Conservation (phyloP, 2,888 invertebrate genomes). For the Cephalotes varians region DNA sequence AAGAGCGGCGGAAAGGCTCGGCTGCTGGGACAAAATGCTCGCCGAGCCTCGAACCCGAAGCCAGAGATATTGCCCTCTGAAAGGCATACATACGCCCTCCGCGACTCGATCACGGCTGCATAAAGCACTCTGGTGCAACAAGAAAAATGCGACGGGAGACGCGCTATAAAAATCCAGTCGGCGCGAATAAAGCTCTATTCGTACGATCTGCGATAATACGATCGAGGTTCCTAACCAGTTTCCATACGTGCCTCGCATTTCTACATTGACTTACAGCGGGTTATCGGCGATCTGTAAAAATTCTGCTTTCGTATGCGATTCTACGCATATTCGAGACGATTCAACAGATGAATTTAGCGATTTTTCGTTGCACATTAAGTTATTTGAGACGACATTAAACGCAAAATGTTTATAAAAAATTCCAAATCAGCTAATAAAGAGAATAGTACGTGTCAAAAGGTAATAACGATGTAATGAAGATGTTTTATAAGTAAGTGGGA, state of each 20-base stretch:
- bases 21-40: constrained; percentile 43
- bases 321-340: neutral
- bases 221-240: constrained; percentile 38
- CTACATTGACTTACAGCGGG: neutral
- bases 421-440: neutral
- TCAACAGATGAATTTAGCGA: neutral
- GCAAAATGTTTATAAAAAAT: neutral
- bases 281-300: constrained; percentile 18
- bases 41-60: neutral
- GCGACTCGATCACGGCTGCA: constrained; percentile 47
- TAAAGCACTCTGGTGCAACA: constrained; percentile 50
- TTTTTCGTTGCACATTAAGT: neutral
- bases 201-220: constrained; percentile 36
- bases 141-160: constrained; percentile 32
- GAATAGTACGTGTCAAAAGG: too few relatives aligned
- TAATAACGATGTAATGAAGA: neutral
- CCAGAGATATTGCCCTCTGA: constrained; percentile 42
- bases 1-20: constrained; percentile 58
- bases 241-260: constrained; percentile 38
- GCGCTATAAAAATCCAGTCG: constrained; percentile 50
- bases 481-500: too few relatives aligned
- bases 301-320: neutral
- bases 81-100: constrained; percentile 35
- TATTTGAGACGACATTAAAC: neutral
- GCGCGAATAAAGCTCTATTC: constrained; percentile 44